Evolutionary conservation across 2,113 vertebrate species (phyloP).

Genomic region (Lamprotornis superbus): DNA sequence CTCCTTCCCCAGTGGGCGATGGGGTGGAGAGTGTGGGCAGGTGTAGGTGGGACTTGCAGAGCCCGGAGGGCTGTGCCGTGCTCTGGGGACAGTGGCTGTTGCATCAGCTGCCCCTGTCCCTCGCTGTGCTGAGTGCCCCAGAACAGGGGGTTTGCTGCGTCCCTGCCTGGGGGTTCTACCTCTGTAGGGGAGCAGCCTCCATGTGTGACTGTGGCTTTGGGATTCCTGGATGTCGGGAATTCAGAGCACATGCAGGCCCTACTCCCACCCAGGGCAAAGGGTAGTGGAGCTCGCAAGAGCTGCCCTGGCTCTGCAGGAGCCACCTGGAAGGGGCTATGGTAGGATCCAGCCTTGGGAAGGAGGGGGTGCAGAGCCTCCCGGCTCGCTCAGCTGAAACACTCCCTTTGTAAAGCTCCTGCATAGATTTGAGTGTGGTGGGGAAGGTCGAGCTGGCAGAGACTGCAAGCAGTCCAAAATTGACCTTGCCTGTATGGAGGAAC

Average conservation of each 20-base stretch:
- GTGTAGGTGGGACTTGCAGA: neutral
- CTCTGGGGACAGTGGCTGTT: neutral
- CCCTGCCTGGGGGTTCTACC: fast-evolving
- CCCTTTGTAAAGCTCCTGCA: neutral
- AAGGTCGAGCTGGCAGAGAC: fast-evolving
- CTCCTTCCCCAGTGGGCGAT: fast-evolving
- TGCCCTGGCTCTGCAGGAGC: neutral
- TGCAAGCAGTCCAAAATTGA: neutral
- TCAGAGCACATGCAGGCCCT: neutral
- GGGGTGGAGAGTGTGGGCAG: neutral
- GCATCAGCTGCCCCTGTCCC: neutral
- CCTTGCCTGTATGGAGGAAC: neutral
- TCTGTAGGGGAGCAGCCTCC: neutral
- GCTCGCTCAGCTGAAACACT: neutral
- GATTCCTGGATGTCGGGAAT: neutral
- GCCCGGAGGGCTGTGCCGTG: neutral
- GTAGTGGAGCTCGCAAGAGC: neutral
- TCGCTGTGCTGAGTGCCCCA: neutral
- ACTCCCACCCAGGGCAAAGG: neutral
- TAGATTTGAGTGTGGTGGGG: neutral
- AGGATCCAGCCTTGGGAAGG: neutral
- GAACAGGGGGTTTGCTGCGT: neutral
- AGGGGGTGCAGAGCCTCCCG: neutral
- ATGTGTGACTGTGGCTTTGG: neutral
- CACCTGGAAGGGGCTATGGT: neutral